phyloP scores from a whole-genome alignment of 2,113 vertebrate genomes.

The Etia nguti region DNA sequence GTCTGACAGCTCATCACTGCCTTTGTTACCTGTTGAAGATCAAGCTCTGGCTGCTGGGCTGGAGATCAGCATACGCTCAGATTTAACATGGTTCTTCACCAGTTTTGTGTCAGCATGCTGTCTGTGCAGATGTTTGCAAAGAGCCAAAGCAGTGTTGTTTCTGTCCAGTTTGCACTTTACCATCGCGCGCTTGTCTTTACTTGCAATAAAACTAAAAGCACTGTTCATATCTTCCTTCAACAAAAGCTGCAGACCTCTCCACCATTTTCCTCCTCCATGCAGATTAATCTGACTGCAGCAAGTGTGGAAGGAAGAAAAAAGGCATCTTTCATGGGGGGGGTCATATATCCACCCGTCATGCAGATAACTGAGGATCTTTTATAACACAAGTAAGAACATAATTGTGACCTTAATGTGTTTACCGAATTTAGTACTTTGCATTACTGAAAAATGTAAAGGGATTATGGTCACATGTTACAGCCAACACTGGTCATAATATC shows the following conservation, averaged over 20 bases:
- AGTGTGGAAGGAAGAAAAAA: too few relatives aligned
- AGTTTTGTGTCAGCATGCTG: neutral
- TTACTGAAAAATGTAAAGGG: neutral
- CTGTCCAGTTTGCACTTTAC: neutral
- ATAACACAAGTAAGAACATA: neutral
- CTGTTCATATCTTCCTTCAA: too few relatives aligned
- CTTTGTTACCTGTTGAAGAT: neutral
- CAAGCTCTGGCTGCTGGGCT: neutral
- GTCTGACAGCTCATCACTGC: neutral
- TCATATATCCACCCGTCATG: neutral
- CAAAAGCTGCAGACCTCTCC: too few relatives aligned
- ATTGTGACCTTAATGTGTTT: neutral
- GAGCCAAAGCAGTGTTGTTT: neutral
- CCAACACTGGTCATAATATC: neutral
- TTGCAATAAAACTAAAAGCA: neutral
- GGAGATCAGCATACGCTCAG: neutral
- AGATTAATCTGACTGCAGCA: too few relatives aligned
- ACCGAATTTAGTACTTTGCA: neutral
- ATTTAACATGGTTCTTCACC: neutral
- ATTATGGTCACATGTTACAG: neutral
- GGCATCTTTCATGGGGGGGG: neutral
- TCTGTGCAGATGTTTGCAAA: neutral
- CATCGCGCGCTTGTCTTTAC: neutral
- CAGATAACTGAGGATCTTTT: neutral
- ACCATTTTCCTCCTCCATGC: too few relatives aligned